Conservation (phyloP, 1,140 invertebrate species). For the Drosophila pallidifrons region DNA sequence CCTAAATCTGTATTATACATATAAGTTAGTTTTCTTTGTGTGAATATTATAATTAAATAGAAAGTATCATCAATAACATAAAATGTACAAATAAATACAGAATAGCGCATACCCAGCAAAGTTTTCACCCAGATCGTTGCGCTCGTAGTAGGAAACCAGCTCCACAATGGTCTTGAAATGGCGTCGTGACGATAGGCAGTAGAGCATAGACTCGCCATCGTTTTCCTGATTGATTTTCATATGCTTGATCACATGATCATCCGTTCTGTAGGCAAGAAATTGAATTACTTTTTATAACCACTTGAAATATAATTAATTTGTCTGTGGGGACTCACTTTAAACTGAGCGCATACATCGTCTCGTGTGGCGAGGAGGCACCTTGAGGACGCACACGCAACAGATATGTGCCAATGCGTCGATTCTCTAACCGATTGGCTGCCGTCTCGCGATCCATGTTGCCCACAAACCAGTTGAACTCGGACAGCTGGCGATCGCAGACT, state of each 20-base stretch:
- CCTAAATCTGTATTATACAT: too few species aligned
- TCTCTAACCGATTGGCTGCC: conserved; percentile 91
- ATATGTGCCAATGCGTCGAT: conserved; percentile 94
- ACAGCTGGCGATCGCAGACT: conserved; percentile 82
- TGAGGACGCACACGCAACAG: conserved; percentile 93
- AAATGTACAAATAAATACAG: neutral
- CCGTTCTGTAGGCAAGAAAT: conserved; percentile 59
- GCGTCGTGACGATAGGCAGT: conserved; percentile 94
- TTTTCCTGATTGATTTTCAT: conserved; percentile 93
- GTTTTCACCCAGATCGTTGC: conserved; percentile 94
- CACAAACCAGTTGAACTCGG: conserved; percentile 87
- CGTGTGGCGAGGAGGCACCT: conserved; percentile 86
- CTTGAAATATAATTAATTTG: neutral
- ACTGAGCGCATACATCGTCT: conserved; percentile 94
- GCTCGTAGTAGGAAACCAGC: conserved; percentile 95
- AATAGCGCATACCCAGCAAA: conserved; percentile 90
- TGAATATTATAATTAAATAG: too few species aligned
- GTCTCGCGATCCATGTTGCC: conserved; percentile 94
- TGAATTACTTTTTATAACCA: too few species aligned
- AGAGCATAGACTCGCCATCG: conserved; percentile 87
- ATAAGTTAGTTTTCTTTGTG: too few species aligned
- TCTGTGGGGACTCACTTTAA: conserved; percentile 90
- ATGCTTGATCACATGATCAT: conserved; percentile 89
- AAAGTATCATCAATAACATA: too few species aligned
- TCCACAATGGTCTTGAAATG: conserved; percentile 96